A percentile compares a stretch with the other conserved stretches of the same genome.
phyloP scores from a whole-genome alignment of 2,113 vertebrate genomes.

The Pygoscelis antarcticus region DNA sequence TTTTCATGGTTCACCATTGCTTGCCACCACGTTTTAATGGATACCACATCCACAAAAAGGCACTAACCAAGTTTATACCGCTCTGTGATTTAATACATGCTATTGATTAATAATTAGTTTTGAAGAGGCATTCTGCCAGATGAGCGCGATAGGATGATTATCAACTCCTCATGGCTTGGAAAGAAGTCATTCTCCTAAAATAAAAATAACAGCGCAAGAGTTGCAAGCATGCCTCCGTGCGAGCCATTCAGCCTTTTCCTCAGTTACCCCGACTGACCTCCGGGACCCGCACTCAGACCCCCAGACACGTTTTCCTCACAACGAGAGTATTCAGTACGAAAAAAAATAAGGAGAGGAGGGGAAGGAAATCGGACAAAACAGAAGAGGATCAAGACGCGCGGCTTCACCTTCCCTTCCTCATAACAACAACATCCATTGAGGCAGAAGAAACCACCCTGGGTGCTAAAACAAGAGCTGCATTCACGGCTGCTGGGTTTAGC shows the following conservation, averaged over 20 bases:
- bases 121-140: neutral
- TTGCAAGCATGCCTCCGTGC: neutral
- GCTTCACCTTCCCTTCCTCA: neutral
- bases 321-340: neutral
- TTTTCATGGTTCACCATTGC: neutral
- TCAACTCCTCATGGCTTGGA: neutral
- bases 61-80: neutral
- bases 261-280: neutral
- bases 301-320: neutral
- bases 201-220: neutral
- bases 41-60: neutral
- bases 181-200: neutral
- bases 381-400: neutral
- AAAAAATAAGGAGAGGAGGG: neutral
- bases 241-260: neutral
- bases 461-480: neutral
- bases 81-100: neutral
- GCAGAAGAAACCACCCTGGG: neutral
- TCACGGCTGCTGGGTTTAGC: neutral
- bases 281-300: neutral
- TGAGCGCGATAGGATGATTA: neutral
- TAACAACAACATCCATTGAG: neutral
- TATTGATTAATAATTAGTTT: constrained; percentile 6
- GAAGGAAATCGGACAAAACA: neutral
- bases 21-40: neutral